phyloP scores from a whole-genome alignment of 1,140 invertebrate species.

The Drosophila truncata region DNA sequence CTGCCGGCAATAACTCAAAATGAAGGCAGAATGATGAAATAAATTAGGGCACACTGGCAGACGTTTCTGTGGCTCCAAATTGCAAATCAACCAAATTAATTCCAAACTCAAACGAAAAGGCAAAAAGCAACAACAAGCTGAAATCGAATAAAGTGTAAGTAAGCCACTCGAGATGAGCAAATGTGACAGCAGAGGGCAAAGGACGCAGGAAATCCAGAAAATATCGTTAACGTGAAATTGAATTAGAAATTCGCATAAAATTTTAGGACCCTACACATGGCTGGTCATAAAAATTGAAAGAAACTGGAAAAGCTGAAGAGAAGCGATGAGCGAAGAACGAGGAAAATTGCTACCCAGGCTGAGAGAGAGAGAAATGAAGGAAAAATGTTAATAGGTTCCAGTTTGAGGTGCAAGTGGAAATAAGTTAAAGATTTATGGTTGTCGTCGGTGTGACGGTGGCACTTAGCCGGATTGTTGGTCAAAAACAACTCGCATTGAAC shows the following conservation, averaged over 20 bases:
- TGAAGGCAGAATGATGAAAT: conserved; percentile 1
- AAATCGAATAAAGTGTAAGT: conserved; percentile 70
- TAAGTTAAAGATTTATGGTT: conserved; percentile 26
- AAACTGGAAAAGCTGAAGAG: conserved; percentile 1
- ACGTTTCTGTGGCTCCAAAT: conserved; percentile 9
- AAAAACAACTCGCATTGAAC: conserved; percentile 24
- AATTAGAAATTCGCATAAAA: conserved; percentile 74
- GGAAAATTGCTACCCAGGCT: background rate
- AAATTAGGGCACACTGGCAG: background rate
- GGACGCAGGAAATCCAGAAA: conserved; percentile 40
- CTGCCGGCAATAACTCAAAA: conserved; percentile 10
- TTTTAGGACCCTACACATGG: conserved; percentile 50
- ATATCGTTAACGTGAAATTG: conserved; percentile 70
- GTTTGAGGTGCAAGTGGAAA: conserved; percentile 24
- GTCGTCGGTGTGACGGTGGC: conserved; percentile 10
- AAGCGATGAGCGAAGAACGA: background rate
- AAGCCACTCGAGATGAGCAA: conserved; percentile 16
- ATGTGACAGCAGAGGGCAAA: conserved; percentile 14
- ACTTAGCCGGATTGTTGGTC: conserved; percentile 3
- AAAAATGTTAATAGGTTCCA: conserved; percentile 24
- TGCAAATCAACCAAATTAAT: conserved; percentile 39
- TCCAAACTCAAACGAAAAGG: conserved; percentile 6
- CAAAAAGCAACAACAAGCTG: conserved; percentile 55
- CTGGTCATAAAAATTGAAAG: conserved; percentile 42
- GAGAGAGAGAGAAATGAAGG: background rate